Percentiles rank a stretch among this genome's conserved stretches.
These are phyloP conservation scores for Triplophysa rosa DNA, from an alignment of 2,113 vertebrate species.

Conservation along the genomic window DNA sequence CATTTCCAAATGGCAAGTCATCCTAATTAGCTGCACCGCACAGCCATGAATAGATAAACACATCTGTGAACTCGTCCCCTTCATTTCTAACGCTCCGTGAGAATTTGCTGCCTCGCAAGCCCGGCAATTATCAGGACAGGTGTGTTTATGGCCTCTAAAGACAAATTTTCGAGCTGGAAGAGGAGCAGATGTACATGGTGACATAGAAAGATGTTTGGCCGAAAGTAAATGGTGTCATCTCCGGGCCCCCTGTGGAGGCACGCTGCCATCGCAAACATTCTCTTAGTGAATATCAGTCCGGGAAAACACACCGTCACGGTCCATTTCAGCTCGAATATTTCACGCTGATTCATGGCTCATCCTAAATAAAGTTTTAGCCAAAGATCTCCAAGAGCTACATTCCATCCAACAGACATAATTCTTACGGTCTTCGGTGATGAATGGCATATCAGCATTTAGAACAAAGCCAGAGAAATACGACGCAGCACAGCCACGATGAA, in stretches of 20 bases:
- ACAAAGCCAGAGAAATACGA: conserved; percentile 28
- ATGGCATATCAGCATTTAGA: conserved; percentile 13
- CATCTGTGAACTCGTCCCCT: conserved; percentile 9
- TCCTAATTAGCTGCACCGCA: conserved; percentile 51
- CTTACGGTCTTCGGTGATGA: conserved; percentile 25
- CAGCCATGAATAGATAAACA: conserved; percentile 49
- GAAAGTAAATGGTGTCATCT: conserved; percentile 25
- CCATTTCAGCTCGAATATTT: conserved; percentile 31
- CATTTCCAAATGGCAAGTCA: conserved; percentile 53
- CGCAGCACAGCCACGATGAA: conserved; percentile 10
- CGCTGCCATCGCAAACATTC: conserved; percentile 50
- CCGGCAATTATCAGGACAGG: conserved; percentile 20
- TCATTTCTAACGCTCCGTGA: conserved; percentile 4
- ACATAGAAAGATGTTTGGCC: conserved; percentile 44
- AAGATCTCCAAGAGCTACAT: conserved; percentile 41
- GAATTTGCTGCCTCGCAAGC: conserved; percentile 13
- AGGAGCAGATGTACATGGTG: conserved; percentile 12
- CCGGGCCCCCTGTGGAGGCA: conserved; percentile 63
- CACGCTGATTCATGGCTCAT: conserved; percentile 37
- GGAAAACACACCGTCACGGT: conserved; percentile 34
- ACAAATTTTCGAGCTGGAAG: conserved; percentile 13
- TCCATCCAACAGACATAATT: conserved; percentile 10
- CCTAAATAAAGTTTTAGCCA: conserved; percentile 35
- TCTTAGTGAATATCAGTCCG: conserved; percentile 27
- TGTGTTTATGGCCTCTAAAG: conserved; percentile 35